Base-by-base conservation (phyloP, 2,113 vertebrate species). In the Plotosus lineatus region DNA sequence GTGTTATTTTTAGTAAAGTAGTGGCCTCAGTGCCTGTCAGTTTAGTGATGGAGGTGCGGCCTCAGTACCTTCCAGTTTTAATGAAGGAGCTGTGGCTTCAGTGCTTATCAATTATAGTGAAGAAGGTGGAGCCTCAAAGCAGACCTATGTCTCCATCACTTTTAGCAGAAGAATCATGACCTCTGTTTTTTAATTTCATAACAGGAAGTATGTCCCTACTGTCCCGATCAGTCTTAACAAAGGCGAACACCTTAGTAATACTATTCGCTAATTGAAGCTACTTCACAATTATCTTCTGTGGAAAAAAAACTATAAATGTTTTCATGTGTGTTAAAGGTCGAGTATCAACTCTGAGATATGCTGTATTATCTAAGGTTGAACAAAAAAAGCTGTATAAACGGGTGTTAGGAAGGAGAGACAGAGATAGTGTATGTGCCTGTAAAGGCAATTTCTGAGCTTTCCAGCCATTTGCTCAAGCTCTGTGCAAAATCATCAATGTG, bases 391-490 rank as follows among this genome's bases (percentile, higher is more conserved):
- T 42, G n/a, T 23, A 17, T 19, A 61, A 46, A 48, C 7, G 26
- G 11, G 26, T 60, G n/a, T 26, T 10, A 48, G n/a, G 19, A 63
- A 77, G 21, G 23, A 53, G 28, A 38, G 60, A 51, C 44, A 53
- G 26, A 42, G 23, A 28, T 23, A 19, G 36, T 44, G 31, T 42
- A 8, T 42, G 19, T 33, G 44, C 44, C 28, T 63, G 38, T 55
- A 51, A 79, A n/a, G 31, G 71, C 26, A 44, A 44, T 79, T 69
- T 44, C 51, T 23, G 44, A 58, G 51, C 48, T 56, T 46, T 79
- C 26, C 4, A 17, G 12, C 26, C 42, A 55, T 33, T 56, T 79
- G 78, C 38, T 46, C 36, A 46, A 71, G 71, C 14, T 51, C 26
- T 56, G 50, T 38, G 40, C 65, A 44, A 50, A 15, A 2, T 79